Percentiles rank a stretch among this genome's conserved stretches.
These are phyloP conservation scores for Heteromyza rotundicornis DNA, from an alignment of 2,888 invertebrate species.

Conservation along the genomic window DNA sequence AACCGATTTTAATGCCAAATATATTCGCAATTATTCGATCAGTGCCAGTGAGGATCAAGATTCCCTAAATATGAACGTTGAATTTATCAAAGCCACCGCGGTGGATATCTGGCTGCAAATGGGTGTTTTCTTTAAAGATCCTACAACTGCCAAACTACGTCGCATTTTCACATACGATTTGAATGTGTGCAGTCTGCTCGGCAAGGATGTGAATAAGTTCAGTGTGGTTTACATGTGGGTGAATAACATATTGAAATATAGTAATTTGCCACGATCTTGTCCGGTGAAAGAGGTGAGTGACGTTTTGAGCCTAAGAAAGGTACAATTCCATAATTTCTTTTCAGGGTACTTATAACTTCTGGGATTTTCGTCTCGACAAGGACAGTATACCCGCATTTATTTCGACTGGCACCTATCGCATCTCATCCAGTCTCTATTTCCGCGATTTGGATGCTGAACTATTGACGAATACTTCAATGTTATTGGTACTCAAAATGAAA, in stretches of 20 bases:
- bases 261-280: conserved; percentile 41
- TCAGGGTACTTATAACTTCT: conserved; percentile 22
- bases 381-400: conserved; percentile 15
- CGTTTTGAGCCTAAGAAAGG: neutral
- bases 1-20: conserved; percentile 3
- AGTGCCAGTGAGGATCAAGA: neutral
- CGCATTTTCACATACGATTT: conserved; percentile 31
- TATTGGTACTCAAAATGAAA: too few species aligned
- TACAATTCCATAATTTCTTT: too few species aligned
- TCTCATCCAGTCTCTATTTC: too few species aligned
- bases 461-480: too few species aligned
- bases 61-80: conserved; percentile 1
- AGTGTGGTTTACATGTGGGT: conserved; percentile 38
- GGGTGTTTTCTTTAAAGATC: neutral
- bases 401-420: conserved; percentile 15
- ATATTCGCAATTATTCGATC: conserved; percentile 1
- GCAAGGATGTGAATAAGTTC: conserved; percentile 6
- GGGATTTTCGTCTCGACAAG: conserved; percentile 5
- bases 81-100: neutral
- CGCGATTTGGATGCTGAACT: too few species aligned
- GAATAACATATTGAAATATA: conserved; percentile 31
- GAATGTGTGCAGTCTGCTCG: conserved; percentile 41
- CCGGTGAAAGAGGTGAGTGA: conserved; percentile 28
- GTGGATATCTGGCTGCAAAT: conserved; percentile 6
- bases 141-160: conserved; percentile 20